phyloP scores from a whole-genome alignment of 2,888 invertebrate genomes.

The Empis livida region DNA sequence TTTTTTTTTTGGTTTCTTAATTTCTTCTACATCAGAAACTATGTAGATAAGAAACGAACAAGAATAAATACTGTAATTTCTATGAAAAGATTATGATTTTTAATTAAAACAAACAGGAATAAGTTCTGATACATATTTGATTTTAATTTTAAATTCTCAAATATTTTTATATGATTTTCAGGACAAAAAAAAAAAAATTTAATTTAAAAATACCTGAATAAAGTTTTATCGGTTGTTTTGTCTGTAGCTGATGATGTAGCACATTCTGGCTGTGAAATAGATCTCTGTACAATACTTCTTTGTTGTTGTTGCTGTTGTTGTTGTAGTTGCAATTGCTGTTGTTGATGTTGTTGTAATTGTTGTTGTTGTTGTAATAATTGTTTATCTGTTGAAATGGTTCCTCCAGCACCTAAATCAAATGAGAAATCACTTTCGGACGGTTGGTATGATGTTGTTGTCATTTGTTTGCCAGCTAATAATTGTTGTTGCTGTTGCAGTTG shows the following conservation, averaged over 20 bases:
- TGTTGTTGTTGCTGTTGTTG: conserved; percentile 14
- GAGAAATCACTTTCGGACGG: conserved; percentile 27
- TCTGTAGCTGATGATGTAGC: conserved; percentile 11
- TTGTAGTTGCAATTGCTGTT: conserved; percentile 11
- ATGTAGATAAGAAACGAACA: too few relatives aligned
- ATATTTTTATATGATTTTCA: too few relatives aligned
- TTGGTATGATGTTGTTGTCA: conserved; percentile 20
- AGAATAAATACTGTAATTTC: too few relatives aligned
- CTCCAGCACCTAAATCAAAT: conserved; percentile 19
- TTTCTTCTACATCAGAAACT: too few relatives aligned
- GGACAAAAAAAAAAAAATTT: too few relatives aligned
- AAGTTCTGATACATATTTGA: too few relatives aligned
- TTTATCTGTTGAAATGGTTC: conserved; percentile 10
- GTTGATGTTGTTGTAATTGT: conserved; percentile 8
- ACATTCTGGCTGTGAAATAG: conserved; percentile 23
- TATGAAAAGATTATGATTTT: too few relatives aligned
- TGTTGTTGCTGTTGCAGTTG: conserved; percentile 17
- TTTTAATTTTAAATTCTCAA: too few relatives aligned
- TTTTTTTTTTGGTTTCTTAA: too few relatives aligned
- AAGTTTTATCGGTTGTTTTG: conserved; percentile 18
- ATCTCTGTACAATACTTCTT: conserved; percentile 22
- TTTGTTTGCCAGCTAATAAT: conserved; percentile 16
- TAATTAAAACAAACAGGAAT: too few relatives aligned
- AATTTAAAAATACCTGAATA: conserved; percentile 20
- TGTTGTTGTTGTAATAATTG: conserved; percentile 13